Evolutionary conservation across 2,888 invertebrate species (phyloP), one percentile per base, ranked within the genome.

Genomic region (Epinotia nisella): DNA sequence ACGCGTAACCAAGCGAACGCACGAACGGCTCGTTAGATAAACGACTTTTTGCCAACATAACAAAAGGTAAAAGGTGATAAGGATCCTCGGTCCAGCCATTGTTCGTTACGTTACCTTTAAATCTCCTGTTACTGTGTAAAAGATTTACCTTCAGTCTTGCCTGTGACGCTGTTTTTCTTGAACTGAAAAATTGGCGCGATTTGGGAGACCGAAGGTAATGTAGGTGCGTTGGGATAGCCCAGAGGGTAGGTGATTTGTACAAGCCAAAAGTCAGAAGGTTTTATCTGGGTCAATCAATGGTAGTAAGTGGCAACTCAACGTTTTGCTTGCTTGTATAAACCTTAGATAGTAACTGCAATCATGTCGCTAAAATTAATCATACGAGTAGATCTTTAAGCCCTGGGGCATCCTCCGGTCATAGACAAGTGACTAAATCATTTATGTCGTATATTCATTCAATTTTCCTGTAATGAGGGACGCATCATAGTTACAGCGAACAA

Each of bases 41-140:
- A 77, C 75, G 78, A 73, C 76, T 75, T 76, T 75, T 74, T 69
- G 74, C 75, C 72, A 76, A 76, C 75, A 76, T 78, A 76, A 79
- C 79, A 79, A 79, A 78, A 78, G 79, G 76, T 77, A 75, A 74
- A 72, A 76, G 72, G 72, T 68, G 79, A 79, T 78, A 79, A 77
- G 76, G 78, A 79, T 79, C 77, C 66, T 24, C 59, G 49, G 71
- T 21, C 72, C 67, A 55, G 70, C 67, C 76, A 81, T 81, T 81
- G 81, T 81, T 82, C 75, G 76, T 61, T 72, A 49, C 56, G 35
- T 61, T 61, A 51, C 78, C 77, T 72, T 77, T 82, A 82, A 80
- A 81, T 81, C 79, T 71, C 71, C 66, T 45, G 71, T 71, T 71
- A 66, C 74, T 53, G 21, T 59, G 65, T 61, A 71, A 74, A 74